Evolutionary conservation across 2,888 invertebrate species (phyloP), one percentile per base, ranked within the genome.

Genomic region (Aphrophora alni): DNA sequence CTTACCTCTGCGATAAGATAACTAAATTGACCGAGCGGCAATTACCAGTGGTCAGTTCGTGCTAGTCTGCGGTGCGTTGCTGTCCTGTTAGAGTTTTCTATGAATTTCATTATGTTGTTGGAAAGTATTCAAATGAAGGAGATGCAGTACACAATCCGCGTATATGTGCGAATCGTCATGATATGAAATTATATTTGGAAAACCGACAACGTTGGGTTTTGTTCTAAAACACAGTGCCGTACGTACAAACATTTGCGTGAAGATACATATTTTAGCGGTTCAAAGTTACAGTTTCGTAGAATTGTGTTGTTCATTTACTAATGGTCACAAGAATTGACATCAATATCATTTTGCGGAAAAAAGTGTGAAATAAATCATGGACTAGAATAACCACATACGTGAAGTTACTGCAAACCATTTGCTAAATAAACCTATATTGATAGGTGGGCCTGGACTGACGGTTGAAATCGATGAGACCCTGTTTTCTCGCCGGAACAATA

Each of bases 301-400:
- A 14, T 44, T 14, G 10, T 44, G 44, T 44, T 44, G 10, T 44
- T 17, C 17, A 44, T 44, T 44, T 44, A 14, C 17, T 44, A 12
- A 8, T 44, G 44, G 44, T 44, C 44, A 44, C 44, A 44, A 44
- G 44, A 73, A 25, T 69, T 80, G 8, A 80, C 77, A 12, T 71
- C 77, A 24, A 21, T 75, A 25, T 26, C 72, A 44, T 80, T 72
- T 59, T 79, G 69, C 17, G 33, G 76, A 69, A 8, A 68, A n/a
- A 72, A 82, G 59, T 24, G 75, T 14, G 69, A 72, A 24, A 71
- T 82, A 28, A 28, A 28, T 24, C 27, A 71, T 27, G 3, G 78
- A 80, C 33, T 78, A 78, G 75, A 78, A 80, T 44, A 82, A 80
- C 44, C 80, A 81, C 38, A n/a, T 78, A 73, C 33, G 78, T 27